Base-by-base conservation (phyloP, 1,140 invertebrate genomes). In the Drosophila watanabei region DNA sequence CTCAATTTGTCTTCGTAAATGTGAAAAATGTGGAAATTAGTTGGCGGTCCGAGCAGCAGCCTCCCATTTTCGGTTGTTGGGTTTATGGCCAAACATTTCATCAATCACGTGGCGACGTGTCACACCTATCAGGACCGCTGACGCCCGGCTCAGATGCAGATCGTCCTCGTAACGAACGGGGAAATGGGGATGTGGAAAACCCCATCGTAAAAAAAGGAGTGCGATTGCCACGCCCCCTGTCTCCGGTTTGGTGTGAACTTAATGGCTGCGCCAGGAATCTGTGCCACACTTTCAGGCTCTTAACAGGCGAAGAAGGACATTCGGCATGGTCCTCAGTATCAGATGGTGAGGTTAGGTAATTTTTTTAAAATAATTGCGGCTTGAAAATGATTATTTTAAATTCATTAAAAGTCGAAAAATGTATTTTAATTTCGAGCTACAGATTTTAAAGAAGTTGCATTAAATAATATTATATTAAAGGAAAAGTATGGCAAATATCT, bases 21-120 rank as follows among this genome's bases (percentile, higher is more conserved):
- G 91, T 89, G 91, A 92, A 92, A 92, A 92, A 91, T 92, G 91
- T 92, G 91, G 91, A 92, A 92, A 92, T 92, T 92, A 92, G 91
- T 83, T 92, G 76, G 75, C 66, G 78, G 73, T 69, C 79, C 79
- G 35, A 45, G 64, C 75, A 16, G 66, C 52, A 18, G 66, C 48
- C 46, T 57, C 43, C 64, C 46, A 41, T 41, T 61, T 52, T 79
- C 51, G 46, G 39, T 35, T 52, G 51, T 33, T 59, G 66, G 61
- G 37, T 52, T 52, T 72, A 54, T 58, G 56, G 76, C 20, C 61
- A 68, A 78, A 73, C 82, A 83, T 92, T 82, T 92, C 89, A 92
- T 92, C 89, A 92, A 92, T 92, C 89, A 92, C 84, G 75, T 35
- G 54, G 54, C 72, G 64, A 81, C 66, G 58, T 86, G 89, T 92